Base-by-base conservation (phyloP, 2,113 vertebrate species). In the Gallinago undulata region DNA sequence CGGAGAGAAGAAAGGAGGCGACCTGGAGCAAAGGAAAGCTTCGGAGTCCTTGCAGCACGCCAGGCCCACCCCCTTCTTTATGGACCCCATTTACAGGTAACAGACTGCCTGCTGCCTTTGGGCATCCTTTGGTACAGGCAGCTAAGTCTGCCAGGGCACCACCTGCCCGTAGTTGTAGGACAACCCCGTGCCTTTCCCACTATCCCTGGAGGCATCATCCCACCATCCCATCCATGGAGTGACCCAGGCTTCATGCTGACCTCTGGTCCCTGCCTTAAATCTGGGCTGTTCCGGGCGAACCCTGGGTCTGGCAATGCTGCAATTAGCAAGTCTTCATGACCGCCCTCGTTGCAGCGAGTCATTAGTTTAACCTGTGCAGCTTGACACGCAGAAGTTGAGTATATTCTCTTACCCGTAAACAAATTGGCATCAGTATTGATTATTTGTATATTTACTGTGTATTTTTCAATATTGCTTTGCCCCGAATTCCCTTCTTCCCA, bases 1-100 rank as follows among this genome's bases (percentile, higher is more conserved):
- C 96, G 98, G 98, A 64, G 99, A 99, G 74, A 99, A 99, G 95
- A 99, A 99, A 95, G 98, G 97, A 85, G 94, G 74, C 9, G 97
- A 97, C 72, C 45, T 97, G 2, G 98, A 99, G 51, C 96, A 98
- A 22, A 98, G 99, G 84, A 98, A 99, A 93, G 90, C 98, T 19
- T 97, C 98, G 0, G 99, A 99, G 86, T 98, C 98, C 51, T 97
- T 99, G 96, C 99, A 99, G 95, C 99, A 99, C 7, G 99, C 99
- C 86, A 98, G 99, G 93, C 99, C 99, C 37, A 99, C 99, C 14
- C 99, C 99, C 1, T 99, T 99, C 98, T 99, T 99, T 96, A 99
- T 99, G 99, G 99, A 99, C 96, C 99, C 99, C n/a, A 99, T 99
- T 88, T 99, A 99, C 98, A 99, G 99, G 99, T 99, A 99, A 98